Evolutionary conservation across 2,888 invertebrate genomes (phyloP), one percentile per base, ranked within the genome.

Genomic region (Polyommatus iphigenia): DNA sequence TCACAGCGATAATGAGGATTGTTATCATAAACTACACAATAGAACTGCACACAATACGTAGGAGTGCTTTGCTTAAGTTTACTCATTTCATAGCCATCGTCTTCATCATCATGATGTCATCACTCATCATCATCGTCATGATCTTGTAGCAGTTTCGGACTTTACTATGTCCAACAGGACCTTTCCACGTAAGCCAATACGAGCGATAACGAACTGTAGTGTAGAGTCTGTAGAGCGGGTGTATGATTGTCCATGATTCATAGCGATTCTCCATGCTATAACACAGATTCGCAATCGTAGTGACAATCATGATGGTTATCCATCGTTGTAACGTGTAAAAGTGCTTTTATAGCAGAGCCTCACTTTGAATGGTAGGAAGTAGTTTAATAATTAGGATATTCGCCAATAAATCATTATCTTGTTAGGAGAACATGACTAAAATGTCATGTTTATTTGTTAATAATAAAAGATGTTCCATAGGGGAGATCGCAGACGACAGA

Each of bases 11-110:
- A 15, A 5, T 67, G 32, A 18, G 15, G 67, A 67, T 7, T 67
- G 67, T 67, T 67, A 67, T 67, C 67, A 67, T 29, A 18, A 67
- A 32, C 67, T 32, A 67, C 67, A 32, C 29, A 29, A 32, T 67
- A 20, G 67, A 67, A 67, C 67, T 32, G 67, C 29, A 67, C 5
- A 62, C 62, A 29, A 67, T 67, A 15, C 29, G 29, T 24, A 62
- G 24, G 67, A 29, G 67, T 67, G 67, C 29, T 18, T 13, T 62
- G 20, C n/a, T n/a, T 59, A 59, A 8, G 8, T 67, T 67, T 67
- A 29, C 67, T 67, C 18, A 32, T 67, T 67, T 67, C 13, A 29
- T 24, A 62, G 24, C 2, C 62, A 24, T 24, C 24, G 24, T 32
- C 32, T 32, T 24, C 62, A 10, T 62, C 10, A 62, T 3, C 24